phyloP scores from a whole-genome alignment of 2,888 invertebrate genomes.

The Merodon equestris region DNA sequence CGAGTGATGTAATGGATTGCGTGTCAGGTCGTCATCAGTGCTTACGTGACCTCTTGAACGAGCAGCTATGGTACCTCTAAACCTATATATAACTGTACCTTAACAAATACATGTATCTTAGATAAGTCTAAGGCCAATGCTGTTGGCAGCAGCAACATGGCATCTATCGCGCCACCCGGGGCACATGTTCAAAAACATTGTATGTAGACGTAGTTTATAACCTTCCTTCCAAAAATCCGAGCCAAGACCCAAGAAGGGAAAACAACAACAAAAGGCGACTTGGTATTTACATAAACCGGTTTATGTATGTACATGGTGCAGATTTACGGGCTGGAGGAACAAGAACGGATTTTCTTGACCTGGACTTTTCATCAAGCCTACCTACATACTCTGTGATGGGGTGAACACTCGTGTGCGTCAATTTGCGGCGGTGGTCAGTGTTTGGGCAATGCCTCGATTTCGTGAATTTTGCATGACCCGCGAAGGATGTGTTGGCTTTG shows the following conservation, averaged over 20 bases:
- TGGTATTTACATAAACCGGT: constrained; percentile 4
- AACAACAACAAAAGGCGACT: not conserved
- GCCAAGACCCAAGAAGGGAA: not conserved
- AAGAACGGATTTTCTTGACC: constrained; percentile 4
- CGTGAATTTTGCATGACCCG: constrained; percentile 23
- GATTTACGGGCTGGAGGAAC: no score
- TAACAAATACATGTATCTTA: constrained; percentile 10
- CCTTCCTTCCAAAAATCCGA: constrained; percentile 29
- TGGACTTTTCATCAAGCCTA: not conserved
- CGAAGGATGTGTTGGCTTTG: constrained; percentile 12
- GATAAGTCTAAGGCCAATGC: constrained; percentile 51
- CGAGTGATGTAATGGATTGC: constrained; percentile 66
- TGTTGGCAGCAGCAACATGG: constrained; percentile 16
- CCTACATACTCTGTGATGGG: not conserved
- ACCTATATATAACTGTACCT: constrained; percentile 10
- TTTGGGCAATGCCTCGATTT: constrained; percentile 17
- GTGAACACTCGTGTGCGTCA: no score
- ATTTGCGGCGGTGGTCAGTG: no score
- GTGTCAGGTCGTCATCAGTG: constrained; percentile 63
- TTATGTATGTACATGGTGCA: not conserved
- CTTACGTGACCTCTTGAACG: constrained; percentile 52
- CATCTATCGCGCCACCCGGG: constrained; percentile 3
- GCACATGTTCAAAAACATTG: constrained; percentile 16
- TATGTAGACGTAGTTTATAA: constrained; percentile 45
- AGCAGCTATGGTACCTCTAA: constrained; percentile 33